Base-by-base conservation (phyloP, 2,797 vertebrate species). In the Poeciliopsis turneri region DNA sequence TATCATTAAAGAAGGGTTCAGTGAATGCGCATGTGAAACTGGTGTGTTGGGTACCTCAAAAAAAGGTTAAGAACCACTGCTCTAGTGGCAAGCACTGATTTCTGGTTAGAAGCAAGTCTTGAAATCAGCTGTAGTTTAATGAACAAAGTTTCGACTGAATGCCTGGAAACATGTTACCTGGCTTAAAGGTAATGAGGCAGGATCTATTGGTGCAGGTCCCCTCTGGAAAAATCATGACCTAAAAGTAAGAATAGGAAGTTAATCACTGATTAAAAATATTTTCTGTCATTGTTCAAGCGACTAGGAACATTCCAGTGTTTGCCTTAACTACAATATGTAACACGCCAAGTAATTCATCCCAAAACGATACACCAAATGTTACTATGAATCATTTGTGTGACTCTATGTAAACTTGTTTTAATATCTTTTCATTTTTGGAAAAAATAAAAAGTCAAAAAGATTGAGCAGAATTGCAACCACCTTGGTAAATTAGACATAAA, bases 151-250 rank as follows among this genome's bases (percentile, higher is more conserved):
- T 51, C 2, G 7, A 23, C 8, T 51, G 49, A 51, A 23, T 23
- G 20, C 49, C 49, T 51, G 8, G 49, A 51, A 51, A 51, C 49
- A 51, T 25, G 36, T 20, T 96, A 99, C 98, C 98, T 94, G 98
- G 97, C 87, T 99, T 99, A 93, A 98, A 99, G 72, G 98, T 99
- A 92, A 99, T 99, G 74, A 99, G 94, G 92, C 98, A 99, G 88
- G 98, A 98, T 94, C 98, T 97, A 88, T 99, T 99, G 72, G 98
- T 99, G 85, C 98, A 99, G 0, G 98, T 99, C 89, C 98, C 98
- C 86, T 99, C 98, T 78, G 98, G 98, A 93, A 99, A 99, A 92
- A 99, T 99, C 98, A 99, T 99, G 87, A 99, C 98, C 98, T 99
- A 91, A n/a, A 86, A 75, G 78, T 3, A 82, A 75, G 51, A 82